Conservation (phyloP, 2,797 vertebrate species). For the Protosalanx chinensis region DNA sequence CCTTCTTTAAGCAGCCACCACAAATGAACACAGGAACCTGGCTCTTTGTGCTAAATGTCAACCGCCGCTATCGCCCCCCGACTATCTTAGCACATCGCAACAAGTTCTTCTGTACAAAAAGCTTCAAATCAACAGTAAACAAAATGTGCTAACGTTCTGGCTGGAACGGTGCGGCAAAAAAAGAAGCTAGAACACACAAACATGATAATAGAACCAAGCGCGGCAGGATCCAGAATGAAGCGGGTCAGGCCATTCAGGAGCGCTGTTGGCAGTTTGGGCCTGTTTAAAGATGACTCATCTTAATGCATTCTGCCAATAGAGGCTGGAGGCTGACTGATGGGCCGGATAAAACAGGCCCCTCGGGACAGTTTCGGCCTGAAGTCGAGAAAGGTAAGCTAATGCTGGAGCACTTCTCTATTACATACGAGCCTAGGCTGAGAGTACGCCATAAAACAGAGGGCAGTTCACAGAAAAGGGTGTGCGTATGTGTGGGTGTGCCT, state of each 20-base stretch:
- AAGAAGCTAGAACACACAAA: neutral
- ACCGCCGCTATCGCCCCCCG: neutral
- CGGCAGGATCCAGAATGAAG: neutral
- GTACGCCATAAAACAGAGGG: neutral
- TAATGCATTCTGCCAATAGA: neutral
- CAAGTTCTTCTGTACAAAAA: neutral
- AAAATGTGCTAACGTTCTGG: neutral
- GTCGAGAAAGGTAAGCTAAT: neutral
- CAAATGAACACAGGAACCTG: slow-evolving; percentile 27
- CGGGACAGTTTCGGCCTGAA: neutral
- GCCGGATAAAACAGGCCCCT: too few species aligned
- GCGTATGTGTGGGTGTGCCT: slow-evolving; percentile 7
- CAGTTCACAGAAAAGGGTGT: neutral
- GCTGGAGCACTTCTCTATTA: neutral
- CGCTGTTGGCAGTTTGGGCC: neutral
- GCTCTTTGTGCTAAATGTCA: slow-evolving; percentile 31
- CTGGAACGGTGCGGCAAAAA: neutral
- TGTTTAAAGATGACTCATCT: slow-evolving; percentile 8
- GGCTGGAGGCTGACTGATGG: neutral
- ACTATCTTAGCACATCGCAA: neutral
- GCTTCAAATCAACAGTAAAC: neutral
- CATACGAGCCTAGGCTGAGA: neutral
- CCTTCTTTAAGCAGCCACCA: slow-evolving; percentile 24
- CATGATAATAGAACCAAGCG: neutral
- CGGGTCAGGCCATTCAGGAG: neutral